Base-by-base conservation (phyloP, 2,888 invertebrate species). In the Syrista parreyssii region DNA sequence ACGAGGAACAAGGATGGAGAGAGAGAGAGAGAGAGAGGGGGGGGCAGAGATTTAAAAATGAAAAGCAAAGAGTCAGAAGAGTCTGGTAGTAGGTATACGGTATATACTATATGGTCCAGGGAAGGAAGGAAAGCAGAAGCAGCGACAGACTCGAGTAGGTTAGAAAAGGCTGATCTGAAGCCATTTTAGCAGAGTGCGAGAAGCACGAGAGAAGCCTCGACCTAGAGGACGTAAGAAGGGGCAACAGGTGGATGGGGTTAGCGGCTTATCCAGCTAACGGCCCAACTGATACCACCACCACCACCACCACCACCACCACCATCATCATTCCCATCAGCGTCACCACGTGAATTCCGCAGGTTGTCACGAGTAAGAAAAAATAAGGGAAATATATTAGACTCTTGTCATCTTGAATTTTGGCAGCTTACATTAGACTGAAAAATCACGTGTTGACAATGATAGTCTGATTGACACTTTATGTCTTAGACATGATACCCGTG, bases 231-330 rank as follows among this genome's bases (percentile, higher is more conserved):
- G 85, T 89, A 90, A 91, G 90, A 89, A 88, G 87, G 88, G 90
- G 91, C 91, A 91, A 91, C 91, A 91, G 91, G 91, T 91, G 91
- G 91, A 91, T 89, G 90, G 89, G 87, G 89, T 91, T 91, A 91
- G 89, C 88, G 86, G 91, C 89, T 91, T 90, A 91, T 91, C 91
- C 90, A 81, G 89, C 89, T 88, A 88, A 90, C 89, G 89, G 88
- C 87, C 87, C 87, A 87, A 89, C 89, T 89, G 89, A 90, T 89
- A 89, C 87, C 85, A 85, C 81, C 85, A 84, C 85, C 86, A 87
- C n/a, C 75, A 33, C 75, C 12, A 12, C 75, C 23, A 33, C n/a
- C n/a, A 33, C n/a, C 34, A 15, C 32, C 40, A 23, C n/a, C 35
- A n/a, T 11, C 35, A 31, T 30, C 55, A n/a, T 12, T 30, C 30